Conservation (phyloP, 2,113 vertebrate species). For the Brachyhypopomus occidentalis region DNA sequence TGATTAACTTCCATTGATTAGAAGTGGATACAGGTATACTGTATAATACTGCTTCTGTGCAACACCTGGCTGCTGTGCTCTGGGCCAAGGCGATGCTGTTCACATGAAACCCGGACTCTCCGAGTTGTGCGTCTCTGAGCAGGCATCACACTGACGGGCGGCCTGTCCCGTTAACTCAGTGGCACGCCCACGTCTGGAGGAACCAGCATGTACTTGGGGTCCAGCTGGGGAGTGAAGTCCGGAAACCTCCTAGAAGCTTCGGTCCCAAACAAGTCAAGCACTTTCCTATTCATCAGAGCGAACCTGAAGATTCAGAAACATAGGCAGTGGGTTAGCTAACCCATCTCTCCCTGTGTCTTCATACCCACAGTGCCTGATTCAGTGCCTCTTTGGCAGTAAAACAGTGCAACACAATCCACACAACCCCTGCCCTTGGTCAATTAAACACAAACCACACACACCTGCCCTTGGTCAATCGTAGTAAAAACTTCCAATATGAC, state of each 20-base stretch:
- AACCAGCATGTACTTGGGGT: slow-evolving; percentile 80
- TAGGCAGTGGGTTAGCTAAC: background rate
- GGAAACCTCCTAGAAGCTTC: slow-evolving; percentile 88
- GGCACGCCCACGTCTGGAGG: slow-evolving; percentile 75
- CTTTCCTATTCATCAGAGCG: slow-evolving; percentile 89
- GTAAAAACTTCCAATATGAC: slow-evolving; percentile 96
- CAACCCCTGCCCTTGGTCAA: slow-evolving; percentile 21
- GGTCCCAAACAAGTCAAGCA: slow-evolving; percentile 91
- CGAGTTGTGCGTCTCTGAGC: slow-evolving; percentile 2
- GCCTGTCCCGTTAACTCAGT: slow-evolving; percentile 73
- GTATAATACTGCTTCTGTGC: slow-evolving; percentile 36
- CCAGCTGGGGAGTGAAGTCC: slow-evolving; percentile 85
- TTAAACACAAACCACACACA: slow-evolving; percentile 63
- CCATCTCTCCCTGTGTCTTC: slow-evolving; percentile 41
- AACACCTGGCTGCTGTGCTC: background rate
- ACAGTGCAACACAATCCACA: background rate
- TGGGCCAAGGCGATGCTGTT: background rate
- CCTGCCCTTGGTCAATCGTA: slow-evolving; percentile 93
- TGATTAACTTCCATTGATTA: slow-evolving; percentile 15
- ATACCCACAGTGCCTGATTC: slow-evolving; percentile 36
- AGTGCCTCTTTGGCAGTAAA: background rate
- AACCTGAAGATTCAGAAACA: slow-evolving; percentile 76
- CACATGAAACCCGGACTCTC: slow-evolving; percentile 3
- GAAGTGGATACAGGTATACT: background rate
- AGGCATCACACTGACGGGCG: background rate